Percentiles rank a stretch among this genome's conserved stretches.
These are phyloP conservation scores for Gerris buenoi DNA, from an alignment of 1,140 invertebrate genomes.

Conservation along the genomic window DNA sequence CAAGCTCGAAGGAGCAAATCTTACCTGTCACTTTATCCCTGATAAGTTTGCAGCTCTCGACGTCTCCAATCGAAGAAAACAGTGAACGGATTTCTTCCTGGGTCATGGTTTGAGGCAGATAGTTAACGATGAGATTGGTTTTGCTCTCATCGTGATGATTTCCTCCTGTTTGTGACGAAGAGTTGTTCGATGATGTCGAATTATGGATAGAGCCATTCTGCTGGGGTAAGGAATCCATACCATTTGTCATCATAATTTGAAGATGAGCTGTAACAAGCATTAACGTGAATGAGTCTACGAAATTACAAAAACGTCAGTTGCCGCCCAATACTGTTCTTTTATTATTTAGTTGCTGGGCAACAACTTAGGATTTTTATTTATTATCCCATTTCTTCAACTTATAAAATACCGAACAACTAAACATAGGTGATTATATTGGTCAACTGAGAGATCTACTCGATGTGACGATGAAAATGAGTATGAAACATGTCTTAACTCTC, in stretches of 20 bases:
- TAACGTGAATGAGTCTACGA: no score
- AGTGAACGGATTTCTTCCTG: conserved; percentile 96
- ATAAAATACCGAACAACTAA: no score
- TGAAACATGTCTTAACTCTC: no score
- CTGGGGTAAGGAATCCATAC: conserved; percentile 53
- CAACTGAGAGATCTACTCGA: no score
- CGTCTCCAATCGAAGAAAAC: conserved; percentile 95
- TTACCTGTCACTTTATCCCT: conserved; percentile 93
- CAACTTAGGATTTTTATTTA: no score
- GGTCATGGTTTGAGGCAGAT: conserved; percentile 98
- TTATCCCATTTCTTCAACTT: no score
- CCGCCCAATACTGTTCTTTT: no score
- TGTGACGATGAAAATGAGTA: no score
- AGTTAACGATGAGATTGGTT: conserved; percentile 98
- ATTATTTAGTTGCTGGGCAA: no score
- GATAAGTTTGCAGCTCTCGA: conserved; percentile 98
- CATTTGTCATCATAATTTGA: conserved; percentile 63
- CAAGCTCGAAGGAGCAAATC: no score
- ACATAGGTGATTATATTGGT: no score
- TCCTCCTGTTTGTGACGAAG: conserved; percentile 28
- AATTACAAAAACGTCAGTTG: no score
- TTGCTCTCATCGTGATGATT: conserved; percentile 76
- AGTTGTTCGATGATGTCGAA: conserved; percentile 25
- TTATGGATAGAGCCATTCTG: conserved; percentile 42
- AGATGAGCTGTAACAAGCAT: conserved; percentile 16